phyloP scores from a whole-genome alignment of 2,113 vertebrate genomes.

The Sula dactylatra region DNA sequence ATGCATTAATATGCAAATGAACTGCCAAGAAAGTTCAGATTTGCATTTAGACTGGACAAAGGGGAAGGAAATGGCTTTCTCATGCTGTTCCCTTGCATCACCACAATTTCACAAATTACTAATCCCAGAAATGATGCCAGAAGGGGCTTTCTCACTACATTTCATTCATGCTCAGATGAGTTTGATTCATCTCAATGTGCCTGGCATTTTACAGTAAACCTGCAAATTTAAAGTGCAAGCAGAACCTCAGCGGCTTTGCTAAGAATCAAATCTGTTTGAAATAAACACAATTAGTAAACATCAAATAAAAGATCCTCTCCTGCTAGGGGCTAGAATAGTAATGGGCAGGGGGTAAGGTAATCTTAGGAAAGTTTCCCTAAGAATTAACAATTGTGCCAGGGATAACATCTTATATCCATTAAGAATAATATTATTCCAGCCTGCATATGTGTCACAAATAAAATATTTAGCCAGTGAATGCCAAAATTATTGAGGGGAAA shows the following conservation, averaged over 20 bases:
- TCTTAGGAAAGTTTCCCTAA: not conserved
- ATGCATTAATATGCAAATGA: conserved; percentile 77
- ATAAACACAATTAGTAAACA: conserved; percentile 55
- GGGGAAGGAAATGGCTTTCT: conserved; percentile 66
- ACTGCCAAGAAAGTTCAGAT: conserved; percentile 76
- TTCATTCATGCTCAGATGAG: conserved; percentile 57
- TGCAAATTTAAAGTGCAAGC: conserved; percentile 40
- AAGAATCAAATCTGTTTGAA: conserved; percentile 20
- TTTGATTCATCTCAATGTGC: conserved; percentile 65
- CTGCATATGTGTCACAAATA: not conserved
- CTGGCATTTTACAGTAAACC: conserved; percentile 47
- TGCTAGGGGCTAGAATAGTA: not conserved
- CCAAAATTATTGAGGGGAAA: not conserved
- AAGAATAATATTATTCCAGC: not conserved
- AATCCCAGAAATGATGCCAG: conserved; percentile 70
- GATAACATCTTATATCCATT: not conserved
- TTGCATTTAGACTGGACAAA: conserved; percentile 82
- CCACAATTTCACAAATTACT: conserved; percentile 70
- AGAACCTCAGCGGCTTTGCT: conserved; percentile 10
- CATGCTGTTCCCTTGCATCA: conserved; percentile 61
- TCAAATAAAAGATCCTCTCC: not conserved
- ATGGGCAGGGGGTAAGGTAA: not conserved
- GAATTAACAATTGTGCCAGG: not conserved
- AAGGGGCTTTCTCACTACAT: conserved; percentile 53
- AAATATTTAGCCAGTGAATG: not conserved